phyloP scores from a whole-genome alignment of 2,888 invertebrate species.

The Cheiracanthium punctorium region DNA sequence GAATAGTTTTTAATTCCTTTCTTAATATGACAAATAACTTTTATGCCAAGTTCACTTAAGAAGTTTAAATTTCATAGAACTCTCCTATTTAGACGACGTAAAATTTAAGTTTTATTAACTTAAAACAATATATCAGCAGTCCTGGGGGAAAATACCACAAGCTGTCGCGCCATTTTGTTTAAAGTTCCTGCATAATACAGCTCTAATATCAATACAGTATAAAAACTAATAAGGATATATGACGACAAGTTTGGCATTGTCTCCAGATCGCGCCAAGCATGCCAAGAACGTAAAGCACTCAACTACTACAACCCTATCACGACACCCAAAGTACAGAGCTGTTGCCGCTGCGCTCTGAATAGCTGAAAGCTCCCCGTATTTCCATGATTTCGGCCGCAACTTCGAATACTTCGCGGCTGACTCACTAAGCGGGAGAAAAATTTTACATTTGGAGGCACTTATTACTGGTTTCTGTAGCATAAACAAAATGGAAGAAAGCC shows the following conservation, averaged over 20 bases:
- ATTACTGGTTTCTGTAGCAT: not conserved
- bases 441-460: not conserved
- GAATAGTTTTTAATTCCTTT: too few relatives aligned
- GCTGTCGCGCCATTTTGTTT: not conserved
- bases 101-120: too few relatives aligned
- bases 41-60: too few relatives aligned
- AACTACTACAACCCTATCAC: conserved; percentile 39
- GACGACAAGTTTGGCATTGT: conserved; percentile 9
- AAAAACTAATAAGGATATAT: not conserved
- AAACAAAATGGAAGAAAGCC: not conserved
- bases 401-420: conserved; percentile 49
- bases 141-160: too few relatives aligned
- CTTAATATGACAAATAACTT: too few relatives aligned
- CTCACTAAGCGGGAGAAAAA: conserved; percentile 11
- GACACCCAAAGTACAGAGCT: conserved; percentile 23
- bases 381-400: conserved; percentile 42
- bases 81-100: too few relatives aligned
- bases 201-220: not conserved
- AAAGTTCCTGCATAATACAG: not conserved
- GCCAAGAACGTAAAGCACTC: conserved; percentile 25
- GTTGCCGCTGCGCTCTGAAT: conserved; percentile 42
- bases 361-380: conserved; percentile 24
- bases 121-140: too few relatives aligned
- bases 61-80: too few relatives aligned
- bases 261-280: not conserved